These are phyloP conservation scores for Grantiella picta DNA, from an alignment of 2,113 vertebrate species.

Conservation along the genomic window DNA sequence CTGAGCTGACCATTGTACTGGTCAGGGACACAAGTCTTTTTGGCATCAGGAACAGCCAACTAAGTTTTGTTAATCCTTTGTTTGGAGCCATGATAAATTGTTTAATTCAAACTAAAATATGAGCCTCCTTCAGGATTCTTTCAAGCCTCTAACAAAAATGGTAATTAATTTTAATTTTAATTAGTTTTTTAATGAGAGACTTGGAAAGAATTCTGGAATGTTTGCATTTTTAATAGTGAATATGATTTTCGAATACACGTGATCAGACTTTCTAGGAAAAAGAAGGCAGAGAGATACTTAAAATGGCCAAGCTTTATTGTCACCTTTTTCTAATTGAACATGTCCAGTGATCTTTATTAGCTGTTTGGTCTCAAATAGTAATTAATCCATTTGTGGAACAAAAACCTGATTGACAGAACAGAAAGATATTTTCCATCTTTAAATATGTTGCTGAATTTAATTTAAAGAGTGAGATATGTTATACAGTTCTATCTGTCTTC, in stretches of 20 bases:
- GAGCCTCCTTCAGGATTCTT: not conserved
- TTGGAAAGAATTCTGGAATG: conserved; percentile 37
- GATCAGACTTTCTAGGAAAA: conserved; percentile 24
- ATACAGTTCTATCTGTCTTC: not conserved
- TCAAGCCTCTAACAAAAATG: conserved; percentile 39
- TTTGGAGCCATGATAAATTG: not conserved
- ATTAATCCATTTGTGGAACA: not conserved
- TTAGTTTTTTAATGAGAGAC: conserved; percentile 39
- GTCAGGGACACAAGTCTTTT: not conserved
- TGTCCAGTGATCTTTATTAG: not conserved
- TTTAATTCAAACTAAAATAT: conserved; percentile 4
- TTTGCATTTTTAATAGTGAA: conserved; percentile 39
- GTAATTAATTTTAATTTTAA: conserved; percentile 58
- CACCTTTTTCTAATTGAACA: not conserved
- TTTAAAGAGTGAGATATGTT: not conserved
- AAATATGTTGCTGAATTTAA: not conserved
- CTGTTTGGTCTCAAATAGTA: not conserved
- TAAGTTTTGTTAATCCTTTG: not conserved
- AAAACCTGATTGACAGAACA: not conserved
- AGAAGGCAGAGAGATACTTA: not conserved
- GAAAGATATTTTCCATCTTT: not conserved
- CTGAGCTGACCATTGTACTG: not conserved
- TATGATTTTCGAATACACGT: not conserved
- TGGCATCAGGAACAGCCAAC: not conserved
- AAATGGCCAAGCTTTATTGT: not conserved